A percentile compares a stretch with the other conserved stretches of the same genome.
These are phyloP conservation scores for Cardiocondyla obscurior DNA, from an alignment of 1,140 invertebrate species.

Conservation along the genomic window DNA sequence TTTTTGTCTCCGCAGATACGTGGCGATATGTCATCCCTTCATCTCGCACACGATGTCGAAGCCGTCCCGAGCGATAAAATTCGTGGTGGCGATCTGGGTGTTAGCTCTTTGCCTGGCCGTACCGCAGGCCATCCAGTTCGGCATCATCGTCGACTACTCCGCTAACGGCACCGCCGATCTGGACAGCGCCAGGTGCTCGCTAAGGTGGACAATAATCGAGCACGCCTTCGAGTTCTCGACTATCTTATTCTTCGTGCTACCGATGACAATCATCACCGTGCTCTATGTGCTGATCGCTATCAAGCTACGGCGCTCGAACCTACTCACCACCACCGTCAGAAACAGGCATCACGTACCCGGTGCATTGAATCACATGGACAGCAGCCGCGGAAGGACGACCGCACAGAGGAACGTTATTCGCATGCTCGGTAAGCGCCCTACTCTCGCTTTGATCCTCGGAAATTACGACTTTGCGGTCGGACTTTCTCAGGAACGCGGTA, in stretches of 20 bases:
- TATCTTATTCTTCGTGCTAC: constrained; percentile 92
- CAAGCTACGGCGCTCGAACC: constrained; percentile 87
- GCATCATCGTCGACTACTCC: constrained; percentile 83
- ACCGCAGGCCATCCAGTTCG: constrained; percentile 91
- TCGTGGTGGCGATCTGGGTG: constrained; percentile 89
- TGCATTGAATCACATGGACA: constrained; percentile 73
- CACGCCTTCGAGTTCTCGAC: constrained; percentile 94
- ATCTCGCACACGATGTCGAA: constrained; percentile 94
- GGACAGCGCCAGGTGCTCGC: constrained; percentile 84
- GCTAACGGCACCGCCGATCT: constrained; percentile 82
- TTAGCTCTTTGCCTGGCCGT: constrained; percentile 90
- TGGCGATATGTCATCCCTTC: constrained; percentile 97
- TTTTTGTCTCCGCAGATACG: constrained; percentile 86
- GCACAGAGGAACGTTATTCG: constrained; percentile 87
- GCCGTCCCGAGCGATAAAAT: constrained; percentile 88
- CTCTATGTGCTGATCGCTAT: constrained; percentile 93
- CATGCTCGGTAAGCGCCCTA: constrained; percentile 87
- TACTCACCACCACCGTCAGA: constrained; percentile 81
- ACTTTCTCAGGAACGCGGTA: not conserved
- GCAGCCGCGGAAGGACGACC: constrained; percentile 68
- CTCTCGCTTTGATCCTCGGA: constrained; percentile 1
- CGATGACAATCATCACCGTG: constrained; percentile 93
- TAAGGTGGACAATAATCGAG: constrained; percentile 86
- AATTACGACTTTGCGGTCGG: not conserved
- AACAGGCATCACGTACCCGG: constrained; percentile 77